Percentiles rank a stretch among this genome's conserved stretches.
Conservation (phyloP, 2,113 vertebrate species). For the Hystrix cristata region DNA sequence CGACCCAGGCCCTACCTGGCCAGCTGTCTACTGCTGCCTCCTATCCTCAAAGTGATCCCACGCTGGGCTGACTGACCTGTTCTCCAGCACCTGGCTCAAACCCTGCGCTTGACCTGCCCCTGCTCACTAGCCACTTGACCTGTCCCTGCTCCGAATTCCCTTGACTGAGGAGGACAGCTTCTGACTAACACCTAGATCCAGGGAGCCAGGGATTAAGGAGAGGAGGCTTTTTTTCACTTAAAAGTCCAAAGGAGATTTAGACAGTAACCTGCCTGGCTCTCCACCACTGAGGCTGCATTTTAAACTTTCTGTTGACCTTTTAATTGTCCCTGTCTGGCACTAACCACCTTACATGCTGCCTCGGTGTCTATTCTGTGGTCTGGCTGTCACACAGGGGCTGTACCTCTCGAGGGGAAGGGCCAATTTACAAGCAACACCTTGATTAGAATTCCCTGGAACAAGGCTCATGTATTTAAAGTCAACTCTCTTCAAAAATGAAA, state of each 20-base stretch:
- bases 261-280: not conserved
- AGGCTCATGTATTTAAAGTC: constrained; percentile 50
- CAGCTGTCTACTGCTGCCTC: not conserved
- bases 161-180: not conserved
- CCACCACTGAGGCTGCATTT: not conserved
- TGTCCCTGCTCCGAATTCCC: not conserved
- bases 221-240: not conserved
- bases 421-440: not conserved
- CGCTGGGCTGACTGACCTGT: not conserved
- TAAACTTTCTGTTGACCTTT: not conserved
- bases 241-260: not conserved
- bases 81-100: not conserved
- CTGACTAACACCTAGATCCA: not conserved
- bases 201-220: not conserved
- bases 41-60: not conserved
- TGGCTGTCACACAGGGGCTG: not conserved
- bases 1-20: not conserved
- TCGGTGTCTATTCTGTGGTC: not conserved
- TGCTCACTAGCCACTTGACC: too few species aligned
- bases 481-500: constrained; percentile 43
- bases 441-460: constrained; percentile 56
- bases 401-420: constrained; percentile 15
- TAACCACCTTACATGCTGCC: not conserved
- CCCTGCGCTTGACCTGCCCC: not conserved
- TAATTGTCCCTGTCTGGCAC: not conserved